phyloP scores from a whole-genome alignment of 2,113 vertebrate genomes.

The Rutilus rutilus region DNA sequence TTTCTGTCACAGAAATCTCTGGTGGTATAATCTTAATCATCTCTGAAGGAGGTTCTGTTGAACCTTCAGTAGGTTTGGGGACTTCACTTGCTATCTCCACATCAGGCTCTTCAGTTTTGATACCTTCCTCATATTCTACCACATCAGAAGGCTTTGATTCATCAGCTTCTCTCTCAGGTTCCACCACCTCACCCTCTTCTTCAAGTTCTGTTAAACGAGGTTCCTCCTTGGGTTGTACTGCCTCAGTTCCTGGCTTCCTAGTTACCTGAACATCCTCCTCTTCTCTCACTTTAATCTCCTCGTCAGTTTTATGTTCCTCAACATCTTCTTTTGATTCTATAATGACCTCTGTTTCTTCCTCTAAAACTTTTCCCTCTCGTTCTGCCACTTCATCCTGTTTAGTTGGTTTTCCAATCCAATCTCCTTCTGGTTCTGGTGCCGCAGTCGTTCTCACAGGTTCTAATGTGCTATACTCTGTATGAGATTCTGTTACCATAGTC shows the following conservation, averaged over 20 bases:
- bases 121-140: background rate
- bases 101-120: background rate
- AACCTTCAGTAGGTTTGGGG: slow-evolving; percentile 17
- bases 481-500: background rate
- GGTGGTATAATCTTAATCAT: slow-evolving; percentile 41
- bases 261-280: background rate
- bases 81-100: background rate
- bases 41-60: slow-evolving; percentile 22
- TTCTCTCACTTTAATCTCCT: background rate
- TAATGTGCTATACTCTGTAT: background rate
- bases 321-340: slow-evolving; percentile 3
- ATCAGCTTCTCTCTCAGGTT: slow-evolving; percentile 4
- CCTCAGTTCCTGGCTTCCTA: background rate
- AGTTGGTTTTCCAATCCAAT: background rate
- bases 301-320: background rate
- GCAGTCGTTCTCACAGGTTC: background rate
- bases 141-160: background rate
- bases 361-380: background rate
- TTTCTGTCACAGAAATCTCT: background rate
- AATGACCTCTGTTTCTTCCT: background rate
- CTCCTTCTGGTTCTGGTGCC: background rate
- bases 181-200: background rate
- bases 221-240: background rate
- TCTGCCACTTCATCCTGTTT: background rate
- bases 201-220: background rate